These are phyloP conservation scores for Darevskia nairensis DNA, from an alignment of 2,797 vertebrate genomes.

Conservation along the genomic window DNA sequence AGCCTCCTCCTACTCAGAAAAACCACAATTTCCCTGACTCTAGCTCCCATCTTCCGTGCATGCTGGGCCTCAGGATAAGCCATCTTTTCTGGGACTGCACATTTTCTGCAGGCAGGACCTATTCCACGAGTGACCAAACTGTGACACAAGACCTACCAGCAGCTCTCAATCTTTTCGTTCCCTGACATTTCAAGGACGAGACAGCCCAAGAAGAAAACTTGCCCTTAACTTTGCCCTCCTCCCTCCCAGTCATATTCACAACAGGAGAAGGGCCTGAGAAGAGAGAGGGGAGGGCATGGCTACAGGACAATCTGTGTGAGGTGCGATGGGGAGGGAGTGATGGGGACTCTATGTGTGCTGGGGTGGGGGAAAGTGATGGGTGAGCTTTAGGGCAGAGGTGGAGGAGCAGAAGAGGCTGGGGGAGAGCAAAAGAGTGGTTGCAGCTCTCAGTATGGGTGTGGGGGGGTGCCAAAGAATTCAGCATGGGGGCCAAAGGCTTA, in stretches of 20 bases:
- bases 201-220: neutral
- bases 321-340: neutral
- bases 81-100: neutral
- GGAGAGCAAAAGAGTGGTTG: neutral
- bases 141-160: slow-evolving; percentile 4
- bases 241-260: neutral
- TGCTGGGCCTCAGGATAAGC: neutral
- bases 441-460: neutral
- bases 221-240: neutral
- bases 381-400: neutral
- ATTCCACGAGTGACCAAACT: neutral
- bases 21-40: neutral
- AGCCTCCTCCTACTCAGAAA: neutral
- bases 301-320: neutral
- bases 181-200: slow-evolving; percentile 25
- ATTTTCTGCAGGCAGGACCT: neutral
- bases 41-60: neutral
- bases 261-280: neutral
- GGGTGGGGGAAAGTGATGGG: neutral
- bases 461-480: neutral
- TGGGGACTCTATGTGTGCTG: no score
- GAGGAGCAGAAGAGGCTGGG: neutral
- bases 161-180: neutral
- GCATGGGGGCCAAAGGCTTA: neutral
- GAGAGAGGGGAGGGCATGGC: neutral